Percentiles rank a stretch among this genome's conserved stretches.
phyloP scores from a whole-genome alignment of 2,113 vertebrate species.

The Atractosteus spatula region DNA sequence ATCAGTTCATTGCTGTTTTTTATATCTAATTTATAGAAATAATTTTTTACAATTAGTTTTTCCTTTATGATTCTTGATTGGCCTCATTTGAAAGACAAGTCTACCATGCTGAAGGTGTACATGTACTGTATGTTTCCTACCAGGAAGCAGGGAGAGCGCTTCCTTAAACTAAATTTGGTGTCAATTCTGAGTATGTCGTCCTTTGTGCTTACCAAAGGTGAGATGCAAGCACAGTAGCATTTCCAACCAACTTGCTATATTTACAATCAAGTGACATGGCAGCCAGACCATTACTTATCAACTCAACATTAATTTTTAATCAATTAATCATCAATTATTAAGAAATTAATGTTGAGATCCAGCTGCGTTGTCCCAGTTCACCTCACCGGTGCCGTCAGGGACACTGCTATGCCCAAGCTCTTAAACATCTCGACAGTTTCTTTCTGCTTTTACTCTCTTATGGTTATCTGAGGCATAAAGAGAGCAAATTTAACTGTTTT shows the following conservation, averaged over 20 bases:
- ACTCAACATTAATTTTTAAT: slow-evolving; percentile 77
- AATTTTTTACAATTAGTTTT: too few species aligned
- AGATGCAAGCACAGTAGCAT: slow-evolving; percentile 40
- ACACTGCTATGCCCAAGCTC: slow-evolving; percentile 34
- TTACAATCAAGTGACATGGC: slow-evolving; percentile 66
- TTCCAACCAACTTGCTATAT: slow-evolving; percentile 62
- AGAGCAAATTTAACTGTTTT: slow-evolving; percentile 47
- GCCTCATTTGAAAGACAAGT: neutral
- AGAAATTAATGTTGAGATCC: slow-evolving; percentile 66
- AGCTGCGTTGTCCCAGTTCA: slow-evolving; percentile 69
- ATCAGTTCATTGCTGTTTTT: too few species aligned
- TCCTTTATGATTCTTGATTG: neutral
- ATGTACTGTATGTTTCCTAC: neutral
- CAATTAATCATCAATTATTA: slow-evolving; percentile 73
- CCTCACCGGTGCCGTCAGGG: slow-evolving; percentile 40
- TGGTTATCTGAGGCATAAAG: slow-evolving; percentile 37
- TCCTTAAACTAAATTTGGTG: neutral
- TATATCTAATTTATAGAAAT: too few species aligned
- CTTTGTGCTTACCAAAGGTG: slow-evolving; percentile 20
- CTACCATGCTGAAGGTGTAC: neutral
- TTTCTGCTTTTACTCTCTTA: slow-evolving; percentile 32
- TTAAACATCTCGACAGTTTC: slow-evolving; percentile 7
- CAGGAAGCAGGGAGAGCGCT: neutral
- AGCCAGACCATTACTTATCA: slow-evolving; percentile 66
- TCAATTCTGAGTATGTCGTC: neutral